Base-by-base conservation (phyloP, 2,797 vertebrate genomes). In the Sebastes hubbsi region DNA sequence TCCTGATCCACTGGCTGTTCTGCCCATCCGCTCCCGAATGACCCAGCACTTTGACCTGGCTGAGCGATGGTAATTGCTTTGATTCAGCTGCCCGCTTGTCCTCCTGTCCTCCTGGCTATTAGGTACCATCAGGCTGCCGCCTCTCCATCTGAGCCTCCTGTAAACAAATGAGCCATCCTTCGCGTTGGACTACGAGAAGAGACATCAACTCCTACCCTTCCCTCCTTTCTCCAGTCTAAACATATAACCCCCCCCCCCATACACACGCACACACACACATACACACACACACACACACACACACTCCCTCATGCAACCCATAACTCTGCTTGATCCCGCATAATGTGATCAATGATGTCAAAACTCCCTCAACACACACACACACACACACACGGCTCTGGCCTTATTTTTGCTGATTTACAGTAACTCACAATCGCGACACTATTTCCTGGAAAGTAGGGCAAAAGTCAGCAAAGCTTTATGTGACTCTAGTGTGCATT, bases 381-480 rank as follows among this genome's bases (percentile, higher is more conserved):
- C 32, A n/a, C 59, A 55, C 64, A 70, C 61, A n/a, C 59, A 59
- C 65, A 70, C 59, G 65, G 18, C 60, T 67, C 52, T 20, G 55
- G 42, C 14, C 25, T 46, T 8, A 20, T 49, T 29, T 67, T 63
- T n/a, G 22, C 30, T 25, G 59, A 65, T 79, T 87, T 81, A 75
- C 79, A 83, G 75, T 68, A 63, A 81, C n/a, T 70, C 64, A 14
- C 60, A 72, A 30, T 78, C 38, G 64, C 29, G 42, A 72, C 56
- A 34, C 64, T 5, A 16, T 70, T 83, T 81, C 72, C 80, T 84
- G 79, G 70, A 88, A 92, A 86, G 88, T 84, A 76, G 88, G 72
- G 66, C 80, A 88, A 82, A 91, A 88, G 90, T 92, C 87, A 83
- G 8, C 38, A 11, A 30, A 70, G 62, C 73, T 82, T 87, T 82